phyloP scores from a whole-genome alignment of 2,888 invertebrate genomes.

The Protonemura montana region DNA sequence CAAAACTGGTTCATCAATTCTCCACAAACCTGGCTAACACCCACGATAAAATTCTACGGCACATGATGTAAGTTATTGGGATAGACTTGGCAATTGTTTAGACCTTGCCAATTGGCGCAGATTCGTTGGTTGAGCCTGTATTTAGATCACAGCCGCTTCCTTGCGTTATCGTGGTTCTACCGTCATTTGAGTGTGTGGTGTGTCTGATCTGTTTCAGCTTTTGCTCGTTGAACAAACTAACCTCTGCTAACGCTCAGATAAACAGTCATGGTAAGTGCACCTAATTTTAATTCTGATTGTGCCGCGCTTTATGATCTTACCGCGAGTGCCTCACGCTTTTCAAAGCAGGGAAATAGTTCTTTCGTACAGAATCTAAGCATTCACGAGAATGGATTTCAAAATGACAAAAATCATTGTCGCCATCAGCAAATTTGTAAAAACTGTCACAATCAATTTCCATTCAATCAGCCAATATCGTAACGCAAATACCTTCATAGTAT shows the following conservation, averaged over 20 bases:
- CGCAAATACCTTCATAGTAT: too few species aligned
- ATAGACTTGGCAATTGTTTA: conserved; percentile 7
- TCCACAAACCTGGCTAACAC: not conserved
- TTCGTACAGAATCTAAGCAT: too few species aligned
- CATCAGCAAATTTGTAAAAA: too few species aligned
- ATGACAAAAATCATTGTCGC: too few species aligned
- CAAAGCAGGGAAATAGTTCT: too few species aligned
- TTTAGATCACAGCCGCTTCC: not conserved
- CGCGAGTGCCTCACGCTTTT: too few species aligned
- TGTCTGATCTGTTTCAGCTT: not conserved
- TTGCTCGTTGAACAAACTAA: not conserved
- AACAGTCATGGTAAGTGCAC: not conserved
- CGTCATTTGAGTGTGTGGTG: not conserved
- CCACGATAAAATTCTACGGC: not conserved
- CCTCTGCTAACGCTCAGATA: not conserved
- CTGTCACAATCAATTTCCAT: too few species aligned
- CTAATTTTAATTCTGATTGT: too few species aligned
- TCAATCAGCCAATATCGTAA: too few species aligned
- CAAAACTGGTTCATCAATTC: not conserved
- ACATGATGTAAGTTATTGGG: not conserved
- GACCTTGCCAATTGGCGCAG: conserved; percentile 24
- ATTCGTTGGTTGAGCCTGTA: conserved; percentile 16
- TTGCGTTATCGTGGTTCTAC: not conserved
- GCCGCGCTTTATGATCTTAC: too few species aligned
- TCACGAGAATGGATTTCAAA: too few species aligned